Evolutionary conservation across 1,140 invertebrate genomes (phyloP).

Genomic region (Drosophila ercepeae): DNA sequence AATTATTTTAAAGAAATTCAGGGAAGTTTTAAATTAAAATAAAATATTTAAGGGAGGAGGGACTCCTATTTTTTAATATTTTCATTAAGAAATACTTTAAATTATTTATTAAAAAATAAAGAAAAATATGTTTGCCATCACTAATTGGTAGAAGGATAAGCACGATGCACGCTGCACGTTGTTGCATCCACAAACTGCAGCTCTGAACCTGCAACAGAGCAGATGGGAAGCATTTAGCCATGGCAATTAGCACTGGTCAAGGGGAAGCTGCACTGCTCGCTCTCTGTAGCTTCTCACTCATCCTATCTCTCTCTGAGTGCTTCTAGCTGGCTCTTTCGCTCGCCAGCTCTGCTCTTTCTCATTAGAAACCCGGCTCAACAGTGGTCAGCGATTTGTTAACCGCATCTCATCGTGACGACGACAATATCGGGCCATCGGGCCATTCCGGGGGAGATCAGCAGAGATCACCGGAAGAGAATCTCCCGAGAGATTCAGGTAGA

Average conservation of each 20-base stretch:
- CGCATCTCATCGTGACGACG: slow-evolving; percentile 21
- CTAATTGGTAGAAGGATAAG: not conserved
- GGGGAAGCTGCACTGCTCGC: not conserved
- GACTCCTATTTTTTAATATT: too few relatives aligned
- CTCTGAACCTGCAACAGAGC: not conserved
- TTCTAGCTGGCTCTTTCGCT: slow-evolving; percentile 1
- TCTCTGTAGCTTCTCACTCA: not conserved
- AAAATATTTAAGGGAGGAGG: too few relatives aligned
- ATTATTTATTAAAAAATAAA: not conserved
- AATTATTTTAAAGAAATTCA: too few relatives aligned
- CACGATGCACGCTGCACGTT: not conserved
- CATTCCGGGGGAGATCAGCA: not conserved
- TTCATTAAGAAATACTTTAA: not conserved
- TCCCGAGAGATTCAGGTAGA: too few relatives aligned
- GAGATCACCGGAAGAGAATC: not conserved
- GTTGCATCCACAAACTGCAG: slow-evolving; percentile 1
- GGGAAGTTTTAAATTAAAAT: too few relatives aligned
- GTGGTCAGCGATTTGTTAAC: slow-evolving; percentile 33
- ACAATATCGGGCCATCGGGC: not conserved
- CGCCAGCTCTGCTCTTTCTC: not conserved
- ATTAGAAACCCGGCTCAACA: slow-evolving; percentile 18
- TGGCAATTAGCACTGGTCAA: slow-evolving; percentile 41
- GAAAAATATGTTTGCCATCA: not conserved
- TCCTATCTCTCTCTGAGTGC: not conserved
- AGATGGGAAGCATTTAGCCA: slow-evolving; percentile 16